These are phyloP conservation scores for Anastrepha obliqua DNA, from an alignment of 1,140 invertebrate species.

Conservation along the genomic window DNA sequence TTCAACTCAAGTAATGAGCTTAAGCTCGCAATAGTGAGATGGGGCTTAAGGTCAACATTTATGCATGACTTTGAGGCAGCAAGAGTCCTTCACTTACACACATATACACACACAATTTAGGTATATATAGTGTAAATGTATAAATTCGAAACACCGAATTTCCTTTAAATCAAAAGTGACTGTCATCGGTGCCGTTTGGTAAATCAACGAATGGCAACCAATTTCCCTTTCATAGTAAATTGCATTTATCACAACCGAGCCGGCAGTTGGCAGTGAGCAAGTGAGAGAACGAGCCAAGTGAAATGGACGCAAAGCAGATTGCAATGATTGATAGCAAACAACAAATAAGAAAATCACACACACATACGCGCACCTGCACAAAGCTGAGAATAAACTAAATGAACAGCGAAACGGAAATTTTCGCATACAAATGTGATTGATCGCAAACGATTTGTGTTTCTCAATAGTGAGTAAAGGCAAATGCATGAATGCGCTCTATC, in stretches of 20 bases:
- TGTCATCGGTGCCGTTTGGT: neutral
- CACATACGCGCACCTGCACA: neutral
- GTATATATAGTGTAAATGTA: neutral
- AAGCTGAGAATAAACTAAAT: neutral
- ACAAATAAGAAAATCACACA: neutral
- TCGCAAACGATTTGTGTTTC: neutral
- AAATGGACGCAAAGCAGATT: neutral
- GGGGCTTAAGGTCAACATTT: no score
- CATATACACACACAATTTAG: neutral
- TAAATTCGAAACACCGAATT: neutral
- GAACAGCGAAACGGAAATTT: neutral
- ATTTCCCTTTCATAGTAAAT: constrained; percentile 26
- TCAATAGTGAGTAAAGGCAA: neutral
- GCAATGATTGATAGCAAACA: neutral
- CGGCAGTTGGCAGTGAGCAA: neutral
- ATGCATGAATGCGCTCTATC: neutral
- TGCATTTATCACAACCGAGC: constrained; percentile 38
- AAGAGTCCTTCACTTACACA: neutral
- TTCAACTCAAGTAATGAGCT: no score
- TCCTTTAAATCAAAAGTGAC: constrained; percentile 15
- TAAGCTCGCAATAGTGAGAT: no score
- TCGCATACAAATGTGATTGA: constrained; percentile 2
- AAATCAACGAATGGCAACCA: constrained; percentile 14
- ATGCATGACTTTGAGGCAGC: no score
- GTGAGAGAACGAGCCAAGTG: neutral